Conservation (phyloP, 2,113 vertebrate genomes). For the Cyphomyrus plagiostoma region DNA sequence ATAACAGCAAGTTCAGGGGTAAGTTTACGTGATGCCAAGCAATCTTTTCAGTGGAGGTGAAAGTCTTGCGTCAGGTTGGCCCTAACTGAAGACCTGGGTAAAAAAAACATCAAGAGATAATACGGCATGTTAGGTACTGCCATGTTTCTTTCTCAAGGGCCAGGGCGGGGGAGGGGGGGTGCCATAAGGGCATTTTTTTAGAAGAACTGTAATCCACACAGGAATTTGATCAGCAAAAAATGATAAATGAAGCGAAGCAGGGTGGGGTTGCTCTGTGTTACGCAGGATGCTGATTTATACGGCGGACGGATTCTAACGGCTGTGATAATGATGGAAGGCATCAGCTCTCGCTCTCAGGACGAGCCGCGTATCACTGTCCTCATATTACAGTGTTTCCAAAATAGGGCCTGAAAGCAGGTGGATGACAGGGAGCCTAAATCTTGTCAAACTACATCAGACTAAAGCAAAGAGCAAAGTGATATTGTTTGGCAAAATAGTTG, state of each 20-base stretch:
- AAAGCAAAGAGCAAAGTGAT: not conserved
- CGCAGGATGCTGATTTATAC: not conserved
- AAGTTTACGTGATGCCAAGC: not conserved
- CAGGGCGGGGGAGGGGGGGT: too few relatives aligned
- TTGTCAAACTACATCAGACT: not conserved
- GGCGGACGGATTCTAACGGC: not conserved
- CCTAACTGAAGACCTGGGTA: not conserved
- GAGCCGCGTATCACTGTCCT: not conserved
- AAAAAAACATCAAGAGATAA: not conserved
- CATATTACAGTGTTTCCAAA: not conserved
- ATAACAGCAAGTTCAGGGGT: not conserved
- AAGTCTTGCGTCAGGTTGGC: conserved; percentile 13
- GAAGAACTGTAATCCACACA: not conserved
- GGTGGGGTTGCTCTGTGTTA: not conserved
- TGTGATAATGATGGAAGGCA: not conserved
- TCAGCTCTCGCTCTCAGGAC: not conserved
- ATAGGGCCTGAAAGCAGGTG: not conserved
- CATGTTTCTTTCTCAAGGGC: not conserved
- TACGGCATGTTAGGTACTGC: not conserved
- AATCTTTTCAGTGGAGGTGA: conserved; percentile 2
- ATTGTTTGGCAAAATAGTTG: not conserved
- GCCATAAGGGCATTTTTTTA: not conserved
- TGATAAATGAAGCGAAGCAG: not conserved
- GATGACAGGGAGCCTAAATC: not conserved
- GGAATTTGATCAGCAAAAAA: not conserved